phyloP scores from a whole-genome alignment of 2,113 vertebrate genomes.

The Pseudonaja textilis region DNA sequence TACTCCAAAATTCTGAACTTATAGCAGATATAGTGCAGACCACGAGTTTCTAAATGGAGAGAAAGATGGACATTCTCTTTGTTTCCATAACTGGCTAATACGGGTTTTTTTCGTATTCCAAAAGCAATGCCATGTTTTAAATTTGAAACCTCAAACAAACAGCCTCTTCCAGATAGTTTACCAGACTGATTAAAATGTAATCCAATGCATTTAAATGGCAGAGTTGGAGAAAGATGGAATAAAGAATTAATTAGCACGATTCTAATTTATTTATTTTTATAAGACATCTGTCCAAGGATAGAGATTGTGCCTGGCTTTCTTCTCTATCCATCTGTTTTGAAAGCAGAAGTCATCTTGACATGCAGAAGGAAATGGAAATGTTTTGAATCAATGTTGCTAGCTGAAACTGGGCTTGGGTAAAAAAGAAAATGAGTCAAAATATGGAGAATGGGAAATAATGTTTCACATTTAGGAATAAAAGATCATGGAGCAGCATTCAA shows the following conservation, averaged over 20 bases:
- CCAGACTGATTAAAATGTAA: not conserved
- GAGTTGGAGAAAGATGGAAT: not conserved
- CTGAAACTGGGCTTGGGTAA: not conserved
- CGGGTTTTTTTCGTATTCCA: not conserved
- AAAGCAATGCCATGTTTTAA: conserved; percentile 1
- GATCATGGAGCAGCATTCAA: not conserved
- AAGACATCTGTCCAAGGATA: conserved; percentile 2
- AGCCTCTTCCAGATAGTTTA: not conserved
- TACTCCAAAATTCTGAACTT: not conserved
- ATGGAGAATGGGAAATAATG: not conserved
- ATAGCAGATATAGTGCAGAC: not conserved
- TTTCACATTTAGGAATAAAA: not conserved
- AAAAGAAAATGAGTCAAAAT: conserved; percentile 7
- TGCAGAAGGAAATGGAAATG: not conserved
- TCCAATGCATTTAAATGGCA: not conserved
- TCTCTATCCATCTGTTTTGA: conserved; percentile 15
- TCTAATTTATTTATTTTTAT: conserved; percentile 15
- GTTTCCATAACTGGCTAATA: conserved; percentile 39
- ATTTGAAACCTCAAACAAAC: not conserved
- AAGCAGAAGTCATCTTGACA: conserved; percentile 26
- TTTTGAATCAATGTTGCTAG: conserved; percentile 27
- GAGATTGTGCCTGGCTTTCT: conserved; percentile 24
- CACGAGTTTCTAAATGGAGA: not conserved
- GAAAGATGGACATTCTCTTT: not conserved
- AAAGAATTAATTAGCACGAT: not conserved